Percentiles rank a stretch among this genome's conserved stretches.
phyloP scores from a whole-genome alignment of 2,797 vertebrate genomes.

The Euphonia xanthogaster region DNA sequence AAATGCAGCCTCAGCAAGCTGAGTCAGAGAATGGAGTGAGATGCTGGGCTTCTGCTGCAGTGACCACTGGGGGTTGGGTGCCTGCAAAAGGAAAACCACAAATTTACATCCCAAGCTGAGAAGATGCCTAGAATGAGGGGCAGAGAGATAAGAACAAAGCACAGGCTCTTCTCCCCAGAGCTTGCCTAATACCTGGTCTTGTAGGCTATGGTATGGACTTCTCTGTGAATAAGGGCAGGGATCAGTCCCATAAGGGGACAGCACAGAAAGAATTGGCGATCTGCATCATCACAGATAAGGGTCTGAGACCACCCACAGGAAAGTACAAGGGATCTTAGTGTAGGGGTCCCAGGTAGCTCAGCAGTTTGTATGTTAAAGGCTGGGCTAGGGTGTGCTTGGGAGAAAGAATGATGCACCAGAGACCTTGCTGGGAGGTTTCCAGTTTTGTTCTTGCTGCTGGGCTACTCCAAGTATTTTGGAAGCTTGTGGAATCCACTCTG shows the following conservation, averaged over 20 bases:
- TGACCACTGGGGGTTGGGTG: not conserved
- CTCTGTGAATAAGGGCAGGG: not conserved
- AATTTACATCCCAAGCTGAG: not conserved
- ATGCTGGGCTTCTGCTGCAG: not conserved
- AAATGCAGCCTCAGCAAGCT: not conserved
- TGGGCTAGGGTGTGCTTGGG: not conserved
- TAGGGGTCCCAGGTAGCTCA: not conserved
- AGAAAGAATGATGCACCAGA: not conserved
- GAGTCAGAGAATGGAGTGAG: not conserved
- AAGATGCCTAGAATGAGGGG: not conserved
- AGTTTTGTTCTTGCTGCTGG: not conserved
- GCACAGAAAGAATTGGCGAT: not conserved
- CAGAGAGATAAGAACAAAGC: not conserved
- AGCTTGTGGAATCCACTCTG: not conserved
- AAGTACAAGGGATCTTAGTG: not conserved
- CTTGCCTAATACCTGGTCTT: not conserved
- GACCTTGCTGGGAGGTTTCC: not conserved
- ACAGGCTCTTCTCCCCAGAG: not conserved
- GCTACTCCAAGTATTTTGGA: not conserved
- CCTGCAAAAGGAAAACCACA: not conserved
- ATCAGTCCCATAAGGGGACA: not conserved
- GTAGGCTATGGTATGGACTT: not conserved
- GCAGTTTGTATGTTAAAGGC: rapidly evolving
- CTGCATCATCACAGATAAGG: not conserved
- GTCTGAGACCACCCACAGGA: not conserved